Evolutionary conservation across 2,888 invertebrate species (phyloP), one percentile per base, ranked within the genome.

Genomic region (Cyrtodaria siliqua): DNA sequence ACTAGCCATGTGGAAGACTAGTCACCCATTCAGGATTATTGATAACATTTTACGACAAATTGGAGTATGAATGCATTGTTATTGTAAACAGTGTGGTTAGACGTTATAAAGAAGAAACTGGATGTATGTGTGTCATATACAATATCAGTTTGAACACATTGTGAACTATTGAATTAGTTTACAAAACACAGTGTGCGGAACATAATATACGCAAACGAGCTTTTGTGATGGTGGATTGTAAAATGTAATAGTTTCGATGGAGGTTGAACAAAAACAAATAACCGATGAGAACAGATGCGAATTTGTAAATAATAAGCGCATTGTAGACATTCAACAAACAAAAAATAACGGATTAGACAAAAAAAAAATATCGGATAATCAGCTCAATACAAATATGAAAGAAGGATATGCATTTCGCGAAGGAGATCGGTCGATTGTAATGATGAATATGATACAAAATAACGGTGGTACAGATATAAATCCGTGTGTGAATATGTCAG

Each of bases 401-500:
- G 56, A 56, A 20, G 56, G 38, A 29, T 56, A n/a, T 20, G 20
- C 2, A 38, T 38, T 20, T 6, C n/a, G 38, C 9, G 29, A 20
- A 18, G 67, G 44, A 18, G 56, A 50, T 14, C 61, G 67, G 44
- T 62, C 67, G 55, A n/a, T n/a, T n/a, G 12, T 33, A 12, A 61
- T 42, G 50, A 62, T 60, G 23, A 67, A 73, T 57, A 44, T 27
- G 23, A 44, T 33, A 23, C 38, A 23, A 57, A 62, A 57, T 14
- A 40, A 9, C 6, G 57, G 61, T 26, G 50, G 61, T 26, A 67
- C 50, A 40, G 73, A 67, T 56, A 55, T 49, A 29, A 56, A 47
- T 26, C 72, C 55, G 1, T 60, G 78, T 69, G 64, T 56, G 47
- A 69, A 73, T 69, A 78, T 72, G 78, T 69, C 69, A 24, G 53